Evolutionary conservation across 2,113 vertebrate genomes (phyloP).

Genomic region (Cacatua alba): DNA sequence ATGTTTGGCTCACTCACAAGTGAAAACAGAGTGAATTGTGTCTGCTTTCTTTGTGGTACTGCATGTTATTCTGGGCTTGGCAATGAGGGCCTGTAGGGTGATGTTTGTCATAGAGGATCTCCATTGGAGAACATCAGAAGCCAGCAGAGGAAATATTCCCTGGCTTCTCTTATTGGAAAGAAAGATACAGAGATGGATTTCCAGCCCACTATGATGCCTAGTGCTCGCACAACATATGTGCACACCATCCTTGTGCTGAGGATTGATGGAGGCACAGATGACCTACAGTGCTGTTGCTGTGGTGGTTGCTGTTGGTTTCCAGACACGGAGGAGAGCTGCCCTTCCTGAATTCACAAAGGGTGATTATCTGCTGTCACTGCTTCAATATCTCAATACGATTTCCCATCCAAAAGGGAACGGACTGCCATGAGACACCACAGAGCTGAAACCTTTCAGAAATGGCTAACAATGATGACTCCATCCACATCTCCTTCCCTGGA

Average conservation of each 20-base stretch:
- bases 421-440: conserved; percentile 42
- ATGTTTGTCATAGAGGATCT: background rate
- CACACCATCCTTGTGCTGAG: background rate
- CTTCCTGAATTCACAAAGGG: conserved; percentile 36
- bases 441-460: conserved; percentile 54
- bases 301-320: conserved; percentile 33
- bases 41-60: background rate
- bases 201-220: background rate
- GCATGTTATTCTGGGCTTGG: background rate
- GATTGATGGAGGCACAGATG: conserved; percentile 7
- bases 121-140: conserved; percentile 2
- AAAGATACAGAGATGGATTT: background rate
- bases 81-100: background rate
- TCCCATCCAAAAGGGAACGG: conserved; percentile 45
- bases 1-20: background rate
- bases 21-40: background rate
- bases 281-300: background rate
- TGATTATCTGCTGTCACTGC: conserved; percentile 67
- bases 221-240: background rate
- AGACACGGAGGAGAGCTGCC: conserved; percentile 14
- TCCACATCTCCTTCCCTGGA: conserved; percentile 49
- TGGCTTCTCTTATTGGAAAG: background rate
- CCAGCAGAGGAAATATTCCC: conserved; percentile 18
- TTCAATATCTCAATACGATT: conserved; percentile 69
- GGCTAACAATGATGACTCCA: conserved; percentile 60